A percentile compares a stretch with the other conserved stretches of the same genome.
Conservation (phyloP, 2,888 invertebrate genomes). For the Alviniconcha strummeri region DNA sequence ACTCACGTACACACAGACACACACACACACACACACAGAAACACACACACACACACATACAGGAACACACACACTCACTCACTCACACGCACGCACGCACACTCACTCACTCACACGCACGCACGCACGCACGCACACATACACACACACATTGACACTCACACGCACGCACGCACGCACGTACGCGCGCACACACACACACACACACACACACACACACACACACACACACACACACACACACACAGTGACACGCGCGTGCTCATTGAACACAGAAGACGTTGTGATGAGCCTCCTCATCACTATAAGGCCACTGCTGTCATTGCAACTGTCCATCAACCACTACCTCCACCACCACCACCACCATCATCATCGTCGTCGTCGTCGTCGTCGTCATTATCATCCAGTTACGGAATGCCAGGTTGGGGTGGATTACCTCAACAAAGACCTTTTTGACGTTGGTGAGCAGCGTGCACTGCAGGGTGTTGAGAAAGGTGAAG, state of each 20-base stretch:
- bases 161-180: constrained; percentile 13
- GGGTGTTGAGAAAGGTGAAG: constrained; percentile 57
- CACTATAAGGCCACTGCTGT: too few species aligned
- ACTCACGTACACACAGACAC: constrained; percentile 16
- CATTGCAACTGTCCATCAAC: too few species aligned
- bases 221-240: constrained; percentile 1
- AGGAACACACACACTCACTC: constrained; percentile 8
- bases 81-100: background rate
- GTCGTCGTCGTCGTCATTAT: too few species aligned
- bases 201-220: constrained; percentile 19
- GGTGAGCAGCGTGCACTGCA: constrained; percentile 62
- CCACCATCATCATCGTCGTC: too few species aligned
- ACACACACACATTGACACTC: background rate
- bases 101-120: constrained; percentile 1
- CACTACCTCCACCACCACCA: too few species aligned
- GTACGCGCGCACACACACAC: background rate
- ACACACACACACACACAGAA: background rate
- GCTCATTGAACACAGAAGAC: too few species aligned
- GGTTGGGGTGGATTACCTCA: constrained; percentile 38
- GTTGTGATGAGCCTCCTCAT: too few species aligned
- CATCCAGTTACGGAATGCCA: too few species aligned
- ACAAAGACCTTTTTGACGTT: constrained; percentile 64
- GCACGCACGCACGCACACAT: background rate
- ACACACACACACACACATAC: background rate
- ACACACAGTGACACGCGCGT: background rate